Evolutionary conservation across 1,140 invertebrate genomes (phyloP), one percentile per base, ranked within the genome.

Genomic region (Drosophila nannoptera): DNA sequence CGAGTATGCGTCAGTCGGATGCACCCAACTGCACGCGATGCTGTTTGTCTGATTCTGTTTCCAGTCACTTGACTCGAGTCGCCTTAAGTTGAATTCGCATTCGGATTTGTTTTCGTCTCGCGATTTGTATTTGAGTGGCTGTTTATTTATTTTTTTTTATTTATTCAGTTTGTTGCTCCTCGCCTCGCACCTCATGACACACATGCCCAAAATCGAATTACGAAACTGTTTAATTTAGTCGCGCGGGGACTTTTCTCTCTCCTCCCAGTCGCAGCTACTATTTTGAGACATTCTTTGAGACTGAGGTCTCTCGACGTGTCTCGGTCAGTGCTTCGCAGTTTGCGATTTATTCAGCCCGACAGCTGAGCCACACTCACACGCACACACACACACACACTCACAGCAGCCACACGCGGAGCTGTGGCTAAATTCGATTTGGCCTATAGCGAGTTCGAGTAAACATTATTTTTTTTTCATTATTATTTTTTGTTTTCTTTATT

Each of bases 221-320:
- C 77, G 81, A 84, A 84, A 84, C 77, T 74, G 69, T 69, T 84
- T 77, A 77, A 86, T 81, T 82, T 83, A 68, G 75, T 75, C 68
- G 46, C 66, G 45, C 48, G 59, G 56, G 42, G 22, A 36, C 36
- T 54, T 63, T 36, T 55, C 32, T 52, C 7, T n/a, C 36, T 80
- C 65, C 65, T 66, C 14, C 22, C 40, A 48, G 56, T 60, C 11
- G 58, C 12, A 38, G 8, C 33, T 67, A 63, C 75, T 78, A 65
- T 63, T 66, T 66, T 69, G 69, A 76, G 73, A 76, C 76, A 84
- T 83, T 83, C 73, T 59, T 58, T 50, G 40, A 36, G 46, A 42
- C 58, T 22, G 16, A 78, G 52, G 38, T 52, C 38, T 65, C 45
- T 59, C 52, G 32, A 65, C 73, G 50, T 75, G 46, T 73, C 74